Evolutionary conservation across 1,140 invertebrate species (phyloP), one percentile per base, ranked within the genome.

Genomic region (Steinernema feltiae): DNA sequence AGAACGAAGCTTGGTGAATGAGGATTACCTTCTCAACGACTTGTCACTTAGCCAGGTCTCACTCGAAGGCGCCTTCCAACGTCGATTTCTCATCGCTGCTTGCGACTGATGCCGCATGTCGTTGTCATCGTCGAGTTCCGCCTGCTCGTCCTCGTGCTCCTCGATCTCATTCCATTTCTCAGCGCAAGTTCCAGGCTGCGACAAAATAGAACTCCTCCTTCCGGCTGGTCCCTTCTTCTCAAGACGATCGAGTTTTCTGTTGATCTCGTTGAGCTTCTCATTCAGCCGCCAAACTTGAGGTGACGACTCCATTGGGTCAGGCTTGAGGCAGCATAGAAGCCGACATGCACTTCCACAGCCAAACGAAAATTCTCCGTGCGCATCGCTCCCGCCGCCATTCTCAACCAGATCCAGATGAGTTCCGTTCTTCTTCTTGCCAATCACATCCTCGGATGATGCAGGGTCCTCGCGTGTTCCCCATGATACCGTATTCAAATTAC

Each of bases 391-490:
- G 24, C 70, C 24, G 18, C 77, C 80, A 69, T 32, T 73, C 41
- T 81, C 80, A 17, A 81, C 76, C 0, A 81, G 21, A 30, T 81
- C 80, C 30, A 81, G 30, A 31, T 75, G 81, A 27, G 70, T 79
- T 32, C 48, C 75, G 30, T 32, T 72, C 21, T 32, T n/a, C 31
- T 70, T 80, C 41, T 29, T 32, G 35, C 24, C 12, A 27, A 12
- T 75, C 1, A 69, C 29, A 71, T 15, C 27, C 24, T 48, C 46
- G 17, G 27, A 17, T 24, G 48, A 15, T 41, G 53, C 70, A 18
- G 83, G 83, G 69, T 88, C 87, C 86, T 96, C 94, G 74, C 94
- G 88, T 0, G 94, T 97, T 18, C 94, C 94, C 94, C 94, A 96
- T 0, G 91, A 91, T 0, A 95, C 92, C 79, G 92, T 92, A 85